Evolutionary conservation across 1,140 invertebrate genomes (phyloP).

Genomic region (Ptiloglossa arizonensis): DNA sequence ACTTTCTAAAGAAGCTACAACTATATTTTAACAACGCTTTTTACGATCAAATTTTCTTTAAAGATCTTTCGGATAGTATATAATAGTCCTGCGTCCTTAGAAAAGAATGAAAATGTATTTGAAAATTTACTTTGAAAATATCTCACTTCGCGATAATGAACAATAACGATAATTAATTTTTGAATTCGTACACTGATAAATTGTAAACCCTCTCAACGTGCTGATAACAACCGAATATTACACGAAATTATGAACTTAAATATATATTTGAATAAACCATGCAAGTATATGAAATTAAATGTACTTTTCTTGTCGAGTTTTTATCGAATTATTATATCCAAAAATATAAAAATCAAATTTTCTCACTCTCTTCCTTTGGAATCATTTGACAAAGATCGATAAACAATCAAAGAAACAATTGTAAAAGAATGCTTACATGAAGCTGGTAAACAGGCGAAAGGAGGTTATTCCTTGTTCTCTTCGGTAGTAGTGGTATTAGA

Average conservation of each 20-base stretch:
- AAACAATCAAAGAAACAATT: slow-evolving; percentile 25
- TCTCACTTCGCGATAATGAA: neutral
- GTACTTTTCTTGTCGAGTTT: neutral
- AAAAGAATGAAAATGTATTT: slow-evolving; percentile 9
- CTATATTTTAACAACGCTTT: slow-evolving; percentile 23
- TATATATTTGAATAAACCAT: neutral
- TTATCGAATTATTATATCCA: neutral
- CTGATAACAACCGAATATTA: neutral
- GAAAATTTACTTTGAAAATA: neutral
- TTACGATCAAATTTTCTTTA: slow-evolving; percentile 18
- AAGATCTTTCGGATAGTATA: slow-evolving; percentile 6
- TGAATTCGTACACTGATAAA: neutral
- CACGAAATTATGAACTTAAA: neutral
- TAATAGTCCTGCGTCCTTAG: neutral
- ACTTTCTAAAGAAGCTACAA: slow-evolving; percentile 33
- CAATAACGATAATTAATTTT: neutral
- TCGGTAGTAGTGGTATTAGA: slow-evolving; percentile 70
- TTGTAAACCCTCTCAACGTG: neutral
- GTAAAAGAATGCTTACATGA: slow-evolving; percentile 60
- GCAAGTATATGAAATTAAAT: neutral
- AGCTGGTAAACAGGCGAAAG: slow-evolving; percentile 65
- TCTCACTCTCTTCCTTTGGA: neutral
- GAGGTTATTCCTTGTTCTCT: slow-evolving; percentile 81
- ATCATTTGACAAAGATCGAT: slow-evolving; percentile 1
- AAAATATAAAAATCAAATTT: neutral